These are phyloP conservation scores for Semnornis frantzii DNA, from an alignment of 2,113 vertebrate genomes.

Conservation along the genomic window DNA sequence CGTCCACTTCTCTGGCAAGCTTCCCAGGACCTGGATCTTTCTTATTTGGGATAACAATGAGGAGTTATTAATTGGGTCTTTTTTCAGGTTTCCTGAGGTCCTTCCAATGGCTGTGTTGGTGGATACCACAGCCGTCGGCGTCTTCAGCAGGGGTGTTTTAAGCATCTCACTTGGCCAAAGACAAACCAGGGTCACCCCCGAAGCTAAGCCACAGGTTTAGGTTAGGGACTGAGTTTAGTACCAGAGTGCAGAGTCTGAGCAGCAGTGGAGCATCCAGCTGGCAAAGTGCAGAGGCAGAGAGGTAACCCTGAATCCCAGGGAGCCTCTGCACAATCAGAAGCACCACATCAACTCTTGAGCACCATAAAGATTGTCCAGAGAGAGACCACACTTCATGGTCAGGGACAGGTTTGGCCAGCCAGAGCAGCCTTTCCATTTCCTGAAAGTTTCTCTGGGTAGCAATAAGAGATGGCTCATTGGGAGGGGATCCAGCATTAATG, in stretches of 20 bases:
- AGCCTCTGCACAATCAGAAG: background rate
- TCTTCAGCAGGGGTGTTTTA: background rate
- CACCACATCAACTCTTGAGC: background rate
- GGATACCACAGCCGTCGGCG: background rate
- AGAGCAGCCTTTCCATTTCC: constrained; percentile 42
- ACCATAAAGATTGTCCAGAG: background rate
- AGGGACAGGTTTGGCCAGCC: background rate
- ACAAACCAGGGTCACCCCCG: background rate
- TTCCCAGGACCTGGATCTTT: constrained; percentile 63
- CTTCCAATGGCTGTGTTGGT: constrained; percentile 21
- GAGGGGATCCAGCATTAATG: constrained; percentile 42
- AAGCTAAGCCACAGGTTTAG: background rate
- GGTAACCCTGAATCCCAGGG: background rate
- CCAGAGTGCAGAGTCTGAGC: background rate
- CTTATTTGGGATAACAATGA: constrained; percentile 68
- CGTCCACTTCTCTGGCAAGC: constrained; percentile 55
- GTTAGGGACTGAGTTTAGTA: background rate
- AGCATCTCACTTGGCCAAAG: background rate
- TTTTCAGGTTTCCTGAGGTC: constrained; percentile 63
- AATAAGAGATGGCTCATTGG: constrained; percentile 62
- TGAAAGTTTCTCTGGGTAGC: constrained; percentile 48
- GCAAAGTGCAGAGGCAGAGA: background rate
- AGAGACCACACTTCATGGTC: background rate
- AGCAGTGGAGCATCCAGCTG: background rate
- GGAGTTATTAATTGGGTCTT: constrained; percentile 59